Percentiles rank a stretch among this genome's conserved stretches.
Evolutionary conservation across 2,888 invertebrate species (phyloP).

Genomic region (Cheilosia urbana): DNA sequence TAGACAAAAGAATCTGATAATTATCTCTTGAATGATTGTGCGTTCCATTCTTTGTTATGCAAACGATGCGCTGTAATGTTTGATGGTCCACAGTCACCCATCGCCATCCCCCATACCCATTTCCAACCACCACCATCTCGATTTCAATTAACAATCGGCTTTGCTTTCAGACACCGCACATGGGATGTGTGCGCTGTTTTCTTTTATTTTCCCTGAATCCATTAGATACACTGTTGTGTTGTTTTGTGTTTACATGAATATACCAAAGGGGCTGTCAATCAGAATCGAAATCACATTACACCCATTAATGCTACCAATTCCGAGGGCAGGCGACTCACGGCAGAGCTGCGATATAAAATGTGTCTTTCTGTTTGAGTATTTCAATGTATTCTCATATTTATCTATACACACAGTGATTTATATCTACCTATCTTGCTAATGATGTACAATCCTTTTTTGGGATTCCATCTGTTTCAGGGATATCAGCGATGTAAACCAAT

Average conservation of each 20-base stretch:
- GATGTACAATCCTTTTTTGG: slow-evolving; percentile 46
- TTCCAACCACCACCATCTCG: slow-evolving; percentile 44
- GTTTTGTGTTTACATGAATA: slow-evolving; percentile 58
- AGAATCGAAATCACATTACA: slow-evolving; percentile 74
- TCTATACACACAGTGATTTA: slow-evolving; percentile 30
- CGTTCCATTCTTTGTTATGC: slow-evolving; percentile 59
- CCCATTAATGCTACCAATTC: slow-evolving; percentile 65
- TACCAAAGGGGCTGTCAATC: slow-evolving; percentile 69
- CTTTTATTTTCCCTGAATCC: slow-evolving; percentile 44
- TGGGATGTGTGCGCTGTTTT: slow-evolving; percentile 29
- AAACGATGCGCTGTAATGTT: slow-evolving; percentile 37
- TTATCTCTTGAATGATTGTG: slow-evolving; percentile 64
- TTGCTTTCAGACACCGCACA: slow-evolving; percentile 49
- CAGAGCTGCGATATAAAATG: slow-evolving; percentile 32
- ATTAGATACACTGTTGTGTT: slow-evolving; percentile 44
- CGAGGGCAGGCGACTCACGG: background rate
- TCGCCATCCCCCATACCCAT: background rate
- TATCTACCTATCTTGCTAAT: slow-evolving; percentile 38
- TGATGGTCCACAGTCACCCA: background rate
- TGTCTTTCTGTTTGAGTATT: slow-evolving; percentile 52
- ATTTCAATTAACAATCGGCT: slow-evolving; percentile 73
- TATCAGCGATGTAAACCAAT: slow-evolving; percentile 49
- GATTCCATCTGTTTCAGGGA: slow-evolving; percentile 29
- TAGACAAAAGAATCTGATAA: slow-evolving; percentile 68
- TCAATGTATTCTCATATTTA: slow-evolving; percentile 47